phyloP scores from a whole-genome alignment of 2,797 vertebrate genomes.

The Anomalospiza imberbis region DNA sequence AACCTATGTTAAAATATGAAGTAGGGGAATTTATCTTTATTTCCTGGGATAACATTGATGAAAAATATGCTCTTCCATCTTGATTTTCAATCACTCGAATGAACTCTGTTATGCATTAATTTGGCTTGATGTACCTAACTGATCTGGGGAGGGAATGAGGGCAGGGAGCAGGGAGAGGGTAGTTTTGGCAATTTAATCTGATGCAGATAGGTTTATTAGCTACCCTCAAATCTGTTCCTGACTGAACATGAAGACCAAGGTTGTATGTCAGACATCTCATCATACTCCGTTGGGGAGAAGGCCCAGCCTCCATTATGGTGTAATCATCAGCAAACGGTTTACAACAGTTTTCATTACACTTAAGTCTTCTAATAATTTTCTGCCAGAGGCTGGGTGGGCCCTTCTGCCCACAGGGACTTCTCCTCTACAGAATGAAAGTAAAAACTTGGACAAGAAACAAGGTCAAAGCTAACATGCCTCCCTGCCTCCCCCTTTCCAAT shows the following conservation, averaged over 20 bases:
- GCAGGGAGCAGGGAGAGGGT: not conserved
- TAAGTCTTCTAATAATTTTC: not conserved
- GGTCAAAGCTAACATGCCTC: not conserved
- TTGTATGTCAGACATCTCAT: not conserved
- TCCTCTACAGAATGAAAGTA: not conserved
- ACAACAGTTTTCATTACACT: not conserved
- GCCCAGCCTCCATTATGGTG: not conserved
- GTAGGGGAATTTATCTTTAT: conserved; percentile 70
- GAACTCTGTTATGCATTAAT: conserved; percentile 35
- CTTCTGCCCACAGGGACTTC: not conserved
- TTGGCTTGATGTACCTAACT: conserved; percentile 11
- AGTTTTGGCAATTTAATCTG: conserved; percentile 48
- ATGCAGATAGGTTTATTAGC: conserved; percentile 46
- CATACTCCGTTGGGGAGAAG: not conserved
- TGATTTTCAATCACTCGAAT: conserved; percentile 58
- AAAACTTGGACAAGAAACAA: not conserved
- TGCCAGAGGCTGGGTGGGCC: not conserved
- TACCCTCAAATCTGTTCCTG: conserved; percentile 29
- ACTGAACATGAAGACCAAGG: not conserved
- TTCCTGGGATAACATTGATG: conserved; percentile 64
- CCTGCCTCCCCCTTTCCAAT: not conserved
- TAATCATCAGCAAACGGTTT: not conserved
- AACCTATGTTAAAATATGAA: conserved; percentile 62
- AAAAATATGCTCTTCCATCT: conserved; percentile 64
- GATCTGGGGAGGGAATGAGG: not conserved